These are phyloP conservation scores for Drosophila setosimentum DNA, from an alignment of 2,888 invertebrate genomes.

Conservation along the genomic window DNA sequence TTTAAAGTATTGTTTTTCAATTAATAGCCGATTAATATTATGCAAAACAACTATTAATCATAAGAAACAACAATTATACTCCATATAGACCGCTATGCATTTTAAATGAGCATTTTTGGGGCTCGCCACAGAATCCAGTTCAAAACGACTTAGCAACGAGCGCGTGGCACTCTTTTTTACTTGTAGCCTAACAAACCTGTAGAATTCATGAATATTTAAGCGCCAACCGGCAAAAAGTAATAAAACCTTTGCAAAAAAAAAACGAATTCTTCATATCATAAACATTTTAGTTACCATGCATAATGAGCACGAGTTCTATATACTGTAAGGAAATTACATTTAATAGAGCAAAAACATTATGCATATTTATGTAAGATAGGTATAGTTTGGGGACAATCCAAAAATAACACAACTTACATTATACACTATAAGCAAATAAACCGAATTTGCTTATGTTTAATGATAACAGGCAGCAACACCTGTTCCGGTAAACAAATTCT, in stretches of 20 bases:
- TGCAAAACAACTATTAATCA: constrained; percentile 6
- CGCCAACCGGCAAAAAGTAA: constrained; percentile 33
- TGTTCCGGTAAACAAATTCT: constrained; percentile 65
- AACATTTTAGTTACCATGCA: constrained; percentile 30
- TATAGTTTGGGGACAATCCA: constrained; percentile 10
- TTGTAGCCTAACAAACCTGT: constrained; percentile 34
- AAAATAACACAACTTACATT: constrained; percentile 9
- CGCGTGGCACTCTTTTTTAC: constrained; percentile 38
- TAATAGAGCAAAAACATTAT: constrained; percentile 31
- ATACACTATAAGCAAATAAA: constrained; percentile 29
- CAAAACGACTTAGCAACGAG: constrained; percentile 47
- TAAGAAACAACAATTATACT: not conserved
- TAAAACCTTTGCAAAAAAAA: constrained; percentile 17
- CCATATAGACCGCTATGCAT: constrained; percentile 1
- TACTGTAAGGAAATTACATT: constrained; percentile 15
- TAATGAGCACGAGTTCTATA: constrained; percentile 25
- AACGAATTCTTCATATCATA: constrained; percentile 29
- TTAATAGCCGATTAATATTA: constrained; percentile 6
- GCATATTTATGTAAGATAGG: not conserved
- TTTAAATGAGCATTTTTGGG: constrained; percentile 55
- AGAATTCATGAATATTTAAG: constrained; percentile 50
- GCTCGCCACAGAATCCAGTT: constrained; percentile 69
- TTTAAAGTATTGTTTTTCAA: constrained; percentile 24
- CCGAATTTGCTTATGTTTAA: constrained; percentile 23
- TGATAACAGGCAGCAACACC: constrained; percentile 52